Conservation (phyloP, 2,797 vertebrate genomes). For the Gallinago nigripennis region DNA sequence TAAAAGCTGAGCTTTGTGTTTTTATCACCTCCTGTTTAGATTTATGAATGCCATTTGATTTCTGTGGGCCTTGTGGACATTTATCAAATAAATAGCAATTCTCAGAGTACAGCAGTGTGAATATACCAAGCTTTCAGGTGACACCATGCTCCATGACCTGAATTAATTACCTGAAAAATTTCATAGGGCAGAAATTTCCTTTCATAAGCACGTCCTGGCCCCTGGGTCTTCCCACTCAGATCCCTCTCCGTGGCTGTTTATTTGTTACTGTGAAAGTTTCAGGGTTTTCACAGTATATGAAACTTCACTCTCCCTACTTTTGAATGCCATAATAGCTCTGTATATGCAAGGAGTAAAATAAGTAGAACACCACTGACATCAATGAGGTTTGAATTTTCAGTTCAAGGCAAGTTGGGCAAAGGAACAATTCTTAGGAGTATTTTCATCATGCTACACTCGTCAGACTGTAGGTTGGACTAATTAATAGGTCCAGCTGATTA, state of each 20-base stretch:
- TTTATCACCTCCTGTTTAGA: conserved; percentile 9
- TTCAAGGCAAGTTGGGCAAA: neutral
- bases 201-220: neutral
- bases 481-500: neutral
- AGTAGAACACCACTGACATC: neutral
- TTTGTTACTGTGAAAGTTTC: neutral
- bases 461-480: neutral
- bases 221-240: neutral
- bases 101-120: neutral
- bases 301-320: fast-evolving
- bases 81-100: conserved; percentile 31
- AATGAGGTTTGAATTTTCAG: neutral
- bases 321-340: neutral
- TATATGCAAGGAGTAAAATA: neutral
- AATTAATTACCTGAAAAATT: conserved; percentile 20
- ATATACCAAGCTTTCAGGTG: neutral
- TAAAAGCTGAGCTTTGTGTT: neutral
- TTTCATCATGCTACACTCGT: neutral
- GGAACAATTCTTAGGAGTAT: neutral
- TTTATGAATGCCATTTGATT: conserved; percentile 23
- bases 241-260: neutral
- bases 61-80: neutral
- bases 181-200: neutral
- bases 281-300: neutral
- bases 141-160: neutral